phyloP scores from a whole-genome alignment of 1,140 invertebrate genomes.

The Sesamia nonagrioides region DNA sequence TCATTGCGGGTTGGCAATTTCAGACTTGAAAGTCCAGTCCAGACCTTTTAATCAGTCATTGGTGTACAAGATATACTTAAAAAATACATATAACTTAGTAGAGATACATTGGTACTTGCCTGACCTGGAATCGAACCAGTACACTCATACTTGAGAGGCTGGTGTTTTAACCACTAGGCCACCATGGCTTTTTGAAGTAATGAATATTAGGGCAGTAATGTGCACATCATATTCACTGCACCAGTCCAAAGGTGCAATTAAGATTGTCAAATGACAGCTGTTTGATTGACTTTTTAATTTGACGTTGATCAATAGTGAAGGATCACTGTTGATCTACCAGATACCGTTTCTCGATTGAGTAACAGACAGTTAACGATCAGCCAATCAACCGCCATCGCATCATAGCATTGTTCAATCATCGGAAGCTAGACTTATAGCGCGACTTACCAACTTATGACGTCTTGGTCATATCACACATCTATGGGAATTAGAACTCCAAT shows the following conservation, averaged over 20 bases:
- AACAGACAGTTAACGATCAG: neutral
- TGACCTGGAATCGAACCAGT: too few relatives aligned
- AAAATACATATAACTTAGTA: too few relatives aligned
- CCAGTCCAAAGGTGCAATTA: neutral
- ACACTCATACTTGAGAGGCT: too few relatives aligned
- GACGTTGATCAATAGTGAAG: neutral
- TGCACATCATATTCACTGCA: too few relatives aligned
- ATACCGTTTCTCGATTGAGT: neutral
- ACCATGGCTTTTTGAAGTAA: too few relatives aligned
- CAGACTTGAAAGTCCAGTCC: too few relatives aligned
- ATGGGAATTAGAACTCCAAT: neutral
- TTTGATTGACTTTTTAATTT: neutral
- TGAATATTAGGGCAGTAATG: too few relatives aligned
- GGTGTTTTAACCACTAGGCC: too few relatives aligned
- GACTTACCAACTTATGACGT: neutral
- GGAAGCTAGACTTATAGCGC: neutral
- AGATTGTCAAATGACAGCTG: neutral
- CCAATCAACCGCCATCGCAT: neutral
- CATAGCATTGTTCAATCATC: neutral
- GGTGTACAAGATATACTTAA: too few relatives aligned
- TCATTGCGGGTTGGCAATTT: too few relatives aligned
- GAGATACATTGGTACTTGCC: too few relatives aligned
- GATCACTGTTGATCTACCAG: neutral
- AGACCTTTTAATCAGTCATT: too few relatives aligned
- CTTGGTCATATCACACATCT: neutral